Conservation (phyloP, 2,113 vertebrate species). For the Tragelaphus strepsiceros region DNA sequence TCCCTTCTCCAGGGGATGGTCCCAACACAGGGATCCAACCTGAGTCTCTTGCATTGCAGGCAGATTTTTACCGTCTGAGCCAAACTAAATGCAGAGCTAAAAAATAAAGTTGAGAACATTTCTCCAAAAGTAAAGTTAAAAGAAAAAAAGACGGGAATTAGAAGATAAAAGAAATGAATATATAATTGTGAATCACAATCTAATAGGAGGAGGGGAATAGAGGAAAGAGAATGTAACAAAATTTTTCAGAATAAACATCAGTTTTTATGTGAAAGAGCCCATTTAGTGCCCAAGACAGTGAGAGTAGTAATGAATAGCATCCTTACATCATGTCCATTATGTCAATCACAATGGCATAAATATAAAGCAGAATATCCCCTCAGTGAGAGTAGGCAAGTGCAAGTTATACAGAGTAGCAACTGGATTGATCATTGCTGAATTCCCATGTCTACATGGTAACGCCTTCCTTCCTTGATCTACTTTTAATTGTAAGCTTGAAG, state of each 20-base stretch:
- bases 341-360: background rate
- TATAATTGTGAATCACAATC: background rate
- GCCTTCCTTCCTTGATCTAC: background rate
- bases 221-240: background rate
- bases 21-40: background rate
- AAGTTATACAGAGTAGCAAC: background rate
- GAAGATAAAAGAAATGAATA: background rate
- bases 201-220: background rate
- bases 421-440: background rate
- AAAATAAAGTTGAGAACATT: background rate
- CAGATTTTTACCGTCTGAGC: background rate
- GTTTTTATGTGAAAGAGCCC: background rate
- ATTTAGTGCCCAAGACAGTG: background rate
- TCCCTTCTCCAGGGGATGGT: background rate
- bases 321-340: background rate
- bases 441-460: background rate
- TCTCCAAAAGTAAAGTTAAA: background rate
- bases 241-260: background rate
- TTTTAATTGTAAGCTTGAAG: background rate
- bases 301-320: background rate
- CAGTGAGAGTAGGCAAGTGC: background rate
- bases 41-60: background rate
- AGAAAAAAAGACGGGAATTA: background rate
- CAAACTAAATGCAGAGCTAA: background rate
- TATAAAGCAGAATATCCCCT: background rate